A percentile compares a stretch with the other conserved stretches of the same genome.
Conservation (phyloP, 1,140 invertebrate genomes). For the Hycleus phaleratus region DNA sequence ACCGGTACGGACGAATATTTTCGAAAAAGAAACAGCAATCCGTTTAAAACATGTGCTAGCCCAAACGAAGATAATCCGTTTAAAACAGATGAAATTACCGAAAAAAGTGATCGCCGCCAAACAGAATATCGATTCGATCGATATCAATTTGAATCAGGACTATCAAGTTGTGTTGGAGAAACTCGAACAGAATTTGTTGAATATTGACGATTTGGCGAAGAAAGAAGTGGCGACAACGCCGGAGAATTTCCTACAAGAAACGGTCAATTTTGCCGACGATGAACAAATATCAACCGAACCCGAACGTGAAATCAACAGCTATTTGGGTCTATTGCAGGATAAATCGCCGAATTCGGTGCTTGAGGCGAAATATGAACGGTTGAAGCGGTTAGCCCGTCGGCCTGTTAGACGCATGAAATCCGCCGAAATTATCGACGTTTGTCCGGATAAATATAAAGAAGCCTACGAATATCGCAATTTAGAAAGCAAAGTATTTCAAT, state of each 20-base stretch:
- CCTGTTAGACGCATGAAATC: conserved; percentile 13
- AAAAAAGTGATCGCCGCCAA: conserved; percentile 2
- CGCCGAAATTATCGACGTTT: conserved; percentile 5
- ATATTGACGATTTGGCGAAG: conserved; percentile 15
- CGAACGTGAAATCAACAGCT: conserved; percentile 1
- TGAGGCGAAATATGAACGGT: conserved; percentile 16
- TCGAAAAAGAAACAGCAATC: conserved; percentile 14
- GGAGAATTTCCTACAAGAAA: neutral
- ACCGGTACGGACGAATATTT: conserved; percentile 5
- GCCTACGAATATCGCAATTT: conserved; percentile 22
- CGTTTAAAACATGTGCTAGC: conserved; percentile 11
- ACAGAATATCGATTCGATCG: conserved; percentile 12
- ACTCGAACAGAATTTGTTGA: conserved; percentile 22
- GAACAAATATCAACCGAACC: neutral
- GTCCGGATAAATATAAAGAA: conserved; percentile 11
- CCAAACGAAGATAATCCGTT: conserved; percentile 20
- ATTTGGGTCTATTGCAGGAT: neutral
- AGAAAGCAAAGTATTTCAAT: conserved; percentile 17
- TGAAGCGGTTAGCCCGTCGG: conserved; percentile 17
- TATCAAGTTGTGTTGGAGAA: conserved; percentile 24
- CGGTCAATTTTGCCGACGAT: neutral
- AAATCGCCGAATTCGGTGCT: conserved; percentile 3
- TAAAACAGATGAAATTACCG: conserved; percentile 24
- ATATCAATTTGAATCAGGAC: conserved; percentile 24
- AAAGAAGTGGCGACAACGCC: neutral